Base-by-base conservation (phyloP, 2,797 vertebrate species). In the Arctocebus calabarensis region DNA sequence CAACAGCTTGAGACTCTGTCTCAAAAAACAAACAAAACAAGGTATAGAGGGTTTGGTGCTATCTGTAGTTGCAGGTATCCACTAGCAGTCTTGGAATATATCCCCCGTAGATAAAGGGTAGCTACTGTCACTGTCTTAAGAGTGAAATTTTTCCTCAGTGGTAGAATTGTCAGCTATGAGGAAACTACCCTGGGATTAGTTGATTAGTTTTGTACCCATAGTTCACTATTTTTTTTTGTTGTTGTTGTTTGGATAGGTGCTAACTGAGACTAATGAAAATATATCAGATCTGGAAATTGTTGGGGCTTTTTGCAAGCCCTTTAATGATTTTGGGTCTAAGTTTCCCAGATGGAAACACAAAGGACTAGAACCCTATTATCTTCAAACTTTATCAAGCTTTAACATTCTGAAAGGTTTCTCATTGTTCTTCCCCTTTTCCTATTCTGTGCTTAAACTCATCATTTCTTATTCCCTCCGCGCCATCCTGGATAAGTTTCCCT, bases 311-410 rank as follows among this genome's bases (percentile, higher is more conserved):
- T 66, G 32, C 7, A 81, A 23, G 3, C 17, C 43, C 20, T 90
- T 83, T 71, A 61, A 68, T 34, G 22, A 32, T 23, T 86, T 52
- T 45, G 29, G 29, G 25, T 87, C 48, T 90, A 62, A 57, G 12
- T 78, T 92, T 55, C 29, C 37, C 20, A 20, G 4, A 57, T 68
- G 16, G 20, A 91, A 85, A 83, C 82, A 83, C 57, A 89, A 59
- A 70, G 52, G 48, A 55, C 34, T 91, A 90, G 27, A 84, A 61
- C 34, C 68, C 62, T 79, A 11, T 29, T n/a, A 64, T 91, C 34
- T 96, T 84, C 66, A 89, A 93, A 94, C 85, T 70, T 11, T 45
- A 90, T 84, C 20, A 81, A 71, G 25, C n/a, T 66, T 87, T 94
- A 77, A 25, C 14, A 77, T 88, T 90, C 19, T 43, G 45, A 32